Conservation (phyloP, 2,888 invertebrate genomes). For the Drosophila gaucha region DNA sequence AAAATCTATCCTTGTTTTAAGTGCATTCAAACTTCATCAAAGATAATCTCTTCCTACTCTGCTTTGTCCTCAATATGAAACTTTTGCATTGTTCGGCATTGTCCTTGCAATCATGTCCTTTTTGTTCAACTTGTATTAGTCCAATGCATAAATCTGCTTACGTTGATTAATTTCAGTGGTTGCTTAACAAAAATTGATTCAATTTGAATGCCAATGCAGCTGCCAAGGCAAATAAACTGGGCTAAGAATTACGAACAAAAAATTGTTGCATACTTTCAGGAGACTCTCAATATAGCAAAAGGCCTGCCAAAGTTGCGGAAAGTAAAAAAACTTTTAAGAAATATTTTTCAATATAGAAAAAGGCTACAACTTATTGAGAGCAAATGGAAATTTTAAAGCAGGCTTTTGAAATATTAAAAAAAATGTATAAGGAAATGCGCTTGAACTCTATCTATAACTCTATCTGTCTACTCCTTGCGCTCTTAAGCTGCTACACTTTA, state of each 20-base stretch:
- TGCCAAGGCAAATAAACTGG: slow-evolving; percentile 21
- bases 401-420: not conserved
- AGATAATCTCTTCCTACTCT: not conserved
- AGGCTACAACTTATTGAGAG: too few relatives aligned
- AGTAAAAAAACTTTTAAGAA: not conserved
- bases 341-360: too few relatives aligned
- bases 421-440: too few relatives aligned
- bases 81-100: slow-evolving; percentile 1
- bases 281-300: not conserved
- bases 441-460: not conserved
- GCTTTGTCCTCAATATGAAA: not conserved
- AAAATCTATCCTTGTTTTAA: too few relatives aligned
- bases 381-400: too few relatives aligned
- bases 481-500: not conserved
- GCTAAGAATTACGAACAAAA: slow-evolving; percentile 5
- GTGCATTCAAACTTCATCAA: not conserved
- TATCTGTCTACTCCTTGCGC: not conserved
- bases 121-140: slow-evolving; percentile 14
- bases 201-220: slow-evolving; percentile 28
- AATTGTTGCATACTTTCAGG: slow-evolving; percentile 58
- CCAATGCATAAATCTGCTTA: slow-evolving; percentile 44
- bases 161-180: slow-evolving; percentile 24
- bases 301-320: not conserved
- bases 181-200: slow-evolving; percentile 5
- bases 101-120: slow-evolving; percentile 35